Evolutionary conservation across 2,113 vertebrate species (phyloP), one percentile per base, ranked within the genome.

Genomic region (Danionella cerebrum): DNA sequence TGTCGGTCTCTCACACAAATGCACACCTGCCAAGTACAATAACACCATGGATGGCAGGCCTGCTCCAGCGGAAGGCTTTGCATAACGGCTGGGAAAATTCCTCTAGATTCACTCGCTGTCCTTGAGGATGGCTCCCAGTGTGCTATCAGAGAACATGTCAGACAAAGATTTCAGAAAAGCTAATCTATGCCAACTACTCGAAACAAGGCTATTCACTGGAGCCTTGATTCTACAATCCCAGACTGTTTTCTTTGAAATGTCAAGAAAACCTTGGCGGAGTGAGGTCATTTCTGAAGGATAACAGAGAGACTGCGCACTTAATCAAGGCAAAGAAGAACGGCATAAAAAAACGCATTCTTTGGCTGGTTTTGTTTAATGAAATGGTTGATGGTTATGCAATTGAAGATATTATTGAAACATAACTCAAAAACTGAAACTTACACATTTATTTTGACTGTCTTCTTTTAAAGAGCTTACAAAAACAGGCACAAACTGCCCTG

Each of bases 1-100:
- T 33, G 42, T 27, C 18, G 24, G 36, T 60, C 24, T 42, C 39
- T 35, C 16, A 48, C 42, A 36, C 4, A 29, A 27, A 48, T 24
- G 29, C 42, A 41, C 60, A 66, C 63, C 67, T 67, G 62, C 62
- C 41, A 47, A 70, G 35, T 29, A 54, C 36, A 48, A 27, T 50
- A 50, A 21, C 6, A 45, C 51, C 45, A 44, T 13, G 2, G 12
- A 25, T 21, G n/a, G n/a, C 55, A 29, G 62, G 59, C 35, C 11
- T 60, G 47, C 53, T 41, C 36, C 35, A 55, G 41, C 16, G 1
- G 35, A 22, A 63, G 50, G 63, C 22, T 67, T 44, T 52, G 50
- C 19, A 42, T 53, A 62, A 63, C 21, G 25, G 50, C 18, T 75
- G 73, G 73, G 69, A 75, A 67, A 75, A 64, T 71, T 71, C 33